Percentiles rank a stretch among this genome's conserved stretches.
Evolutionary conservation across 2,797 vertebrate genomes (phyloP).

Genomic region (Acipenser transmontanus): DNA sequence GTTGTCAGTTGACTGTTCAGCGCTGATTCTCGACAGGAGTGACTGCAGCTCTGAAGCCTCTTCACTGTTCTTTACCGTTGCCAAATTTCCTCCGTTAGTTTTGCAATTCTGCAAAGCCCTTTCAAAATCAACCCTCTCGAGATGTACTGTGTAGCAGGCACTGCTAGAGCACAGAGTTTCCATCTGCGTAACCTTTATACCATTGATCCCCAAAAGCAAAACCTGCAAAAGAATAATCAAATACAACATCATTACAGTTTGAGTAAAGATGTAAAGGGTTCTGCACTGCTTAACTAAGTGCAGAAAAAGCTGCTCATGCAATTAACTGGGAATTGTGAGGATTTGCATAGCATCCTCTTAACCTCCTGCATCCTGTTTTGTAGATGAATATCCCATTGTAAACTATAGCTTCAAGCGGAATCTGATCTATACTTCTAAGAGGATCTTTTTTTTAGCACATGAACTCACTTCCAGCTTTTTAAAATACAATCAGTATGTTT

Average conservation of each 20-base stretch:
- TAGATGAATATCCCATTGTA: conserved; percentile 5
- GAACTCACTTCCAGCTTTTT: conserved; percentile 41
- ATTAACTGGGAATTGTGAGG: conserved; percentile 17
- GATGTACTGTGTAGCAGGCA: conserved; percentile 51
- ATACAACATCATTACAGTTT: conserved; percentile 36
- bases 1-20: conserved; percentile 7
- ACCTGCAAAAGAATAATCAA: conserved; percentile 40
- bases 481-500: conserved; percentile 49
- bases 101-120: conserved; percentile 35
- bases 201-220: conserved; percentile 16
- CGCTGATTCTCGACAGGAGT: conserved; percentile 17
- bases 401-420: conserved; percentile 47
- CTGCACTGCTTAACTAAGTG: conserved; percentile 20
- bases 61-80: conserved; percentile 39
- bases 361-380: conserved; percentile 53
- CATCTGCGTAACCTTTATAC: conserved; percentile 22
- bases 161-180: conserved; percentile 38
- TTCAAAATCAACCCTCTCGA: conserved; percentile 29
- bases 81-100: conserved; percentile 52
- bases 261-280: conserved; percentile 14
- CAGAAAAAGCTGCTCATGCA: conserved; percentile 23
- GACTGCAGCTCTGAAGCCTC: conserved; percentile 32
- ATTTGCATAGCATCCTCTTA: conserved; percentile 27
- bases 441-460: conserved; percentile 33
- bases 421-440: conserved; percentile 29